Base-by-base conservation (phyloP, 2,888 invertebrate genomes). In the Macrosiphum euphorbiae region DNA sequence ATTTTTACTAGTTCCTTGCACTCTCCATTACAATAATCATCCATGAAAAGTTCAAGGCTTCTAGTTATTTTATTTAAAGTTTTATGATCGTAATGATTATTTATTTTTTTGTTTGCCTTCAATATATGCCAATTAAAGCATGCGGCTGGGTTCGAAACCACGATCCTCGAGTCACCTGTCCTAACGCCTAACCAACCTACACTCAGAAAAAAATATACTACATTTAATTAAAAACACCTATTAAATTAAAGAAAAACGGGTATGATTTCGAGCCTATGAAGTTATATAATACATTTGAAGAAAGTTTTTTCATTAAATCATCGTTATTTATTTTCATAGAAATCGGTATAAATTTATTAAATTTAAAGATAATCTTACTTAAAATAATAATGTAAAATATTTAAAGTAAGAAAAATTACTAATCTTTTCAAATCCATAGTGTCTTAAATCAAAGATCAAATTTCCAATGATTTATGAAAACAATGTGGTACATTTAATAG, bases 241-340 rank as follows among this genome's bases (percentile, higher is more conserved):
- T 84, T 84, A 24, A 84, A 84, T 84, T 84, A 41, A 85, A 85
- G 44, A 85, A 85, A 85, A 85, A 44, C 44, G 20, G 44, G 85
- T 85, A 85, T 85, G 86, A 47, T 86, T 86, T 86, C 28, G 86
- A 44, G 47, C 86, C 86, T 47, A 85, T 85, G 41, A 85, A 85
- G 35, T 85, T 85, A 16, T 41, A 44, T 85, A 85, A 41, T 85
- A 85, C 85, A 85, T 85, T 44, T 41, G 85, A 85, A 85, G 44
- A 44, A 85, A 85, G 85, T 85, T 85, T 85, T 85, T 85, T 26
- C 85, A 24, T 85, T 35, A 41, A 85, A 85, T 85, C 41, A 85
- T 1, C 44, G 85, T 24, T 85, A 85, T 85, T 44, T 44, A 85
- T 5, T 85, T 85, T 85, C 44, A 44, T 85, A 0, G 44, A 85